Evolutionary conservation across 2,113 vertebrate species (phyloP), one percentile per base, ranked within the genome.

Genomic region (Myocastor coypus): DNA sequence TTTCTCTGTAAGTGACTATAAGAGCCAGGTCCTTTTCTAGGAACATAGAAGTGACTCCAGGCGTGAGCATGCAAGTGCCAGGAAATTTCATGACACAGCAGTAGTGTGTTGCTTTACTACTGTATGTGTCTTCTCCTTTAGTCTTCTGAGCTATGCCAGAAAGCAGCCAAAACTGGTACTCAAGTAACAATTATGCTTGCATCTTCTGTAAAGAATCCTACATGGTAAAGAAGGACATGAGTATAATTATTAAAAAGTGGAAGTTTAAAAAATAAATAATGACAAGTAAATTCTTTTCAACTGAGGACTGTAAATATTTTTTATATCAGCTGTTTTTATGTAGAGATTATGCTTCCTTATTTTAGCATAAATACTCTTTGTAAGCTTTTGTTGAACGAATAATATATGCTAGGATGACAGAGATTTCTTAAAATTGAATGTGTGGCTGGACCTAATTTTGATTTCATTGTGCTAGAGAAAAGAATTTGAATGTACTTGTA

Each of bases 241-340:
- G n/a, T 22, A 42, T 71, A 63, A 91, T 83, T 77, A 77, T 8
- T 20, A 14, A 75, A 89, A 52, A 10, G 4, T 75, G 17, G 5
- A 75, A 92, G 32, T 89, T 89, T 52, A 92, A 88, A 88, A 71
- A 37, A n/a, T 50, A 30, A 83, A 32, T 61, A 13, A 26, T 92
- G 55, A n/a, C 13, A 84, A 89, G 24, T 28, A 57, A 19, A 19
- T 92, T 55, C 50, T 92, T 92, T 64, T 68, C 78, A 64, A 73
- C 42, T 66, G 30, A 89, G 37, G 24, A 55, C 1, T 81, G 19
- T 20, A 52, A 61, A 32, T 42, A n/a, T 64, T 84, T 96, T 88
- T 81, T 13, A 81, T 42, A 3, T 14, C 10, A 86, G 3, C 26
- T 64, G 1, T 85, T 73, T 81, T 52, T 52, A 7, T 34, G 6